A percentile compares a stretch with the other conserved stretches of the same genome.
These are phyloP conservation scores for Aproaerema taeniolella DNA, from an alignment of 2,888 invertebrate genomes.

Conservation along the genomic window DNA sequence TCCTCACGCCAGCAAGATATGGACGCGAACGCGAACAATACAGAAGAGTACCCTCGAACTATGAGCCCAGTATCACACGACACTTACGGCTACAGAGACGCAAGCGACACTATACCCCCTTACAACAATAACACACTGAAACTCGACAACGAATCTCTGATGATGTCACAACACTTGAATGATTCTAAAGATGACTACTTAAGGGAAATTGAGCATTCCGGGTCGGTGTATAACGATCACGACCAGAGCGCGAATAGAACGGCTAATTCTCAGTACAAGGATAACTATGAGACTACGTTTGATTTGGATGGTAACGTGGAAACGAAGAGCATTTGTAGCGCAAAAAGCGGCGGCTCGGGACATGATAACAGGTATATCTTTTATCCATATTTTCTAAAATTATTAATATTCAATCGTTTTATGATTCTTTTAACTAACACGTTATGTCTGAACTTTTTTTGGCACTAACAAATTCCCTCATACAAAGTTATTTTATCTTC, in stretches of 20 bases:
- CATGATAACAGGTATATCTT: slow-evolving; percentile 86
- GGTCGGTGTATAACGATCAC: slow-evolving; percentile 54
- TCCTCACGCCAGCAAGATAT: slow-evolving; percentile 48
- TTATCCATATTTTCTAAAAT: background rate
- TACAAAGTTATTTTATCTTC: no score
- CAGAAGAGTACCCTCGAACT: slow-evolving; percentile 55
- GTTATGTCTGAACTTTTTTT: no score
- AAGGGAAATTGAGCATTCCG: slow-evolving; percentile 50
- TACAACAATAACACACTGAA: slow-evolving; percentile 72
- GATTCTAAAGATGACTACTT: slow-evolving; percentile 61
- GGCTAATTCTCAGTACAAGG: slow-evolving; percentile 74
- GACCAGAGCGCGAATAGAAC: slow-evolving; percentile 51
- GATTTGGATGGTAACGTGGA: slow-evolving; percentile 95
- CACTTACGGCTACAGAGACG: slow-evolving; percentile 75
- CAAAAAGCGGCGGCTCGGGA: slow-evolving; percentile 86
- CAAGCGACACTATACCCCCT: slow-evolving; percentile 39
- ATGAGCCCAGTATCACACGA: slow-evolving; percentile 75
- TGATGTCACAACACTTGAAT: slow-evolving; percentile 58
- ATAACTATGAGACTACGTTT: slow-evolving; percentile 90
- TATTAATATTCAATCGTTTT: background rate
- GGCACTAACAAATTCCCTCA: no score
- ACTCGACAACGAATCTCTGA: slow-evolving; percentile 66
- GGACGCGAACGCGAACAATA: slow-evolving; percentile 49
- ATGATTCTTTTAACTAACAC: no score
- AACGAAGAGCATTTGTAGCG: slow-evolving; percentile 91